phyloP scores from a whole-genome alignment of 2,113 vertebrate species.

The Taurulus bubalis region DNA sequence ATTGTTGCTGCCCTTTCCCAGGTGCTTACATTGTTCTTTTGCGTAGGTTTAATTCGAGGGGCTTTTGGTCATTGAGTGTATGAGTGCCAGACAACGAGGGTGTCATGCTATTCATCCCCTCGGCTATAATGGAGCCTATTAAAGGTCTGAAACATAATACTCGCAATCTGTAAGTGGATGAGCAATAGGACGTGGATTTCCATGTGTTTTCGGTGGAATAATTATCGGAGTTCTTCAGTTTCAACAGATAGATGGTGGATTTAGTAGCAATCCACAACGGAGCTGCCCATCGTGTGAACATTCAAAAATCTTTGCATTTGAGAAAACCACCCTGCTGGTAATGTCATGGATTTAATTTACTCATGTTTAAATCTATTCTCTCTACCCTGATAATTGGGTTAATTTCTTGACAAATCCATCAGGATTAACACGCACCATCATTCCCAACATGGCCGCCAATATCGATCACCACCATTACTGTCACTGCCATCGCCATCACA shows the following conservation, averaged over 20 bases:
- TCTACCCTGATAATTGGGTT: background rate
- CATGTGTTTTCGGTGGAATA: slow-evolving; percentile 60
- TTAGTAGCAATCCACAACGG: slow-evolving; percentile 52
- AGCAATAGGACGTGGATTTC: slow-evolving; percentile 43
- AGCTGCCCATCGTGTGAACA: slow-evolving; percentile 19
- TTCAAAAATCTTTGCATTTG: slow-evolving; percentile 33
- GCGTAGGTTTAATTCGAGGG: slow-evolving; percentile 55
- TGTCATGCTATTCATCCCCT: slow-evolving; percentile 50
- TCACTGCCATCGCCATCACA: slow-evolving; percentile 7
- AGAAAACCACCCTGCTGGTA: slow-evolving; percentile 51
- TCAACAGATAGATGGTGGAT: slow-evolving; percentile 44
- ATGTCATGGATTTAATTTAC: slow-evolving; percentile 34
- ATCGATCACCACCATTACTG: slow-evolving; percentile 28
- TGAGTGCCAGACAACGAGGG: slow-evolving; percentile 45
- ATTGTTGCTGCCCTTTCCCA: slow-evolving; percentile 55
- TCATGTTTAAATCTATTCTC: slow-evolving; percentile 33
- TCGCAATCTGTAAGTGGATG: slow-evolving; percentile 37
- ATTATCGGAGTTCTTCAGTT: slow-evolving; percentile 55
- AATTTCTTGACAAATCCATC: slow-evolving; percentile 18
- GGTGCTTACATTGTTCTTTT: slow-evolving; percentile 54
- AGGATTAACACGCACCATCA: slow-evolving; percentile 6
- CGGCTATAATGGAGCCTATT: slow-evolving; percentile 58
- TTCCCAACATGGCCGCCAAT: background rate
- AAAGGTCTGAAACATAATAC: slow-evolving; percentile 44
- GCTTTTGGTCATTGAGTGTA: slow-evolving; percentile 26